Conservation (phyloP, 2,113 vertebrate genomes). For the Pelecanus crispus region DNA sequence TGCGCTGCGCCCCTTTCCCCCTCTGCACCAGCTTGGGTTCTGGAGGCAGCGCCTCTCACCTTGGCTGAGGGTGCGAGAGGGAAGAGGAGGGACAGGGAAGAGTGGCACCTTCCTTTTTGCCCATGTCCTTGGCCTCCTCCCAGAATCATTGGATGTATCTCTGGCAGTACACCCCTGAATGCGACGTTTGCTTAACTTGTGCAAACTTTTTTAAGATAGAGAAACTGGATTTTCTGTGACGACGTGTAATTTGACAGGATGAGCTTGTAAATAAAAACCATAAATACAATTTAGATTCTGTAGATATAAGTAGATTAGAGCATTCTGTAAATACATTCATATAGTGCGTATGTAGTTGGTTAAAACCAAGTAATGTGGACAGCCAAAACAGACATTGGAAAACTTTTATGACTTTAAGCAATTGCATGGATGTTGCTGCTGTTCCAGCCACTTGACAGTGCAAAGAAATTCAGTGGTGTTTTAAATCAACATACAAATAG, state of each 20-base stretch:
- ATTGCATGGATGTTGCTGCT: background rate
- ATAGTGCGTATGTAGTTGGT: background rate
- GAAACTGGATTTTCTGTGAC: slow-evolving; percentile 24
- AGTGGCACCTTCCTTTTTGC: background rate
- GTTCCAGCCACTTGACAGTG: background rate
- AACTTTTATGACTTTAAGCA: background rate
- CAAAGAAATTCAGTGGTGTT: background rate
- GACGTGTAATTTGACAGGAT: slow-evolving; percentile 11
- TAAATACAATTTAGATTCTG: slow-evolving; percentile 2
- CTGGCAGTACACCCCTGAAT: background rate
- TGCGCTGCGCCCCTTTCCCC: background rate
- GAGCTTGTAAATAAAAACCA: slow-evolving; percentile 22
- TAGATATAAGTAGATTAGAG: background rate
- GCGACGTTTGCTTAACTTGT: background rate
- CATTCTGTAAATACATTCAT: background rate
- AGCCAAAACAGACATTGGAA: background rate
- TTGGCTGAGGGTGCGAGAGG: background rate
- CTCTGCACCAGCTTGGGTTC: background rate
- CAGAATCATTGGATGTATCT: background rate
- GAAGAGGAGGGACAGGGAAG: background rate
- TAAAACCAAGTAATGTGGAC: background rate
- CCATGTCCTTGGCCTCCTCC: background rate
- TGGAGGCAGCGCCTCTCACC: background rate
- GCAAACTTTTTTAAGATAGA: background rate
- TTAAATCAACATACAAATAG: background rate